Evolutionary conservation across 2,113 vertebrate species (phyloP).

Genomic region (Psittacula cyanocephala): DNA sequence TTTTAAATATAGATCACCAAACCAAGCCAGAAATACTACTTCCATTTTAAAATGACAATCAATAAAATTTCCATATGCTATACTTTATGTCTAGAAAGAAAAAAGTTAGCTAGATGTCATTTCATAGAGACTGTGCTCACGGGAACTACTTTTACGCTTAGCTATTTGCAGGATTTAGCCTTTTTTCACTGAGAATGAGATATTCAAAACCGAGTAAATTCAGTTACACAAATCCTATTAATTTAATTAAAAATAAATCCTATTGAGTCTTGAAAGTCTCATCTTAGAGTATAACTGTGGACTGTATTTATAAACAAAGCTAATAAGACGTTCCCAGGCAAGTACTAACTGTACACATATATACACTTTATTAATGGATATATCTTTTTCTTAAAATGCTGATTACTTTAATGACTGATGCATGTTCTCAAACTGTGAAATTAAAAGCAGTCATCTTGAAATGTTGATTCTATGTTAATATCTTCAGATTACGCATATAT

Average conservation of each 20-base stretch:
- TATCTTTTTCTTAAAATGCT: neutral
- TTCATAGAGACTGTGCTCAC: neutral
- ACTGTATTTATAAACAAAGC: neutral
- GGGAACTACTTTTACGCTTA: neutral
- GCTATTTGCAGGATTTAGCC: neutral
- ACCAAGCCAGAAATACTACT: neutral
- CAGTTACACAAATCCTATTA: neutral
- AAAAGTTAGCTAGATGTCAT: neutral
- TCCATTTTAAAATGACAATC: neutral
- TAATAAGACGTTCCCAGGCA: neutral
- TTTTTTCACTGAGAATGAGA: neutral
- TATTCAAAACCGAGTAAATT: neutral
- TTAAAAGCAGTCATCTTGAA: neutral
- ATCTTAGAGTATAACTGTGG: neutral
- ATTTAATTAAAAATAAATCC: neutral
- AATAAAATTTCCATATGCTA: neutral
- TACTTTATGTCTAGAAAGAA: neutral
- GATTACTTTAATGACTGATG: neutral
- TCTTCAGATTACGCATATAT: neutral
- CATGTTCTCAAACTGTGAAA: neutral
- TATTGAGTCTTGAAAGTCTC: neutral
- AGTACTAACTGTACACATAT: neutral
- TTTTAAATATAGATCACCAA: neutral
- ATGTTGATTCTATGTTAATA: neutral
- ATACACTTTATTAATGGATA: neutral